Evolutionary conservation across 2,113 vertebrate species (phyloP).

Genomic region (Onychorhynchus coronatus): DNA sequence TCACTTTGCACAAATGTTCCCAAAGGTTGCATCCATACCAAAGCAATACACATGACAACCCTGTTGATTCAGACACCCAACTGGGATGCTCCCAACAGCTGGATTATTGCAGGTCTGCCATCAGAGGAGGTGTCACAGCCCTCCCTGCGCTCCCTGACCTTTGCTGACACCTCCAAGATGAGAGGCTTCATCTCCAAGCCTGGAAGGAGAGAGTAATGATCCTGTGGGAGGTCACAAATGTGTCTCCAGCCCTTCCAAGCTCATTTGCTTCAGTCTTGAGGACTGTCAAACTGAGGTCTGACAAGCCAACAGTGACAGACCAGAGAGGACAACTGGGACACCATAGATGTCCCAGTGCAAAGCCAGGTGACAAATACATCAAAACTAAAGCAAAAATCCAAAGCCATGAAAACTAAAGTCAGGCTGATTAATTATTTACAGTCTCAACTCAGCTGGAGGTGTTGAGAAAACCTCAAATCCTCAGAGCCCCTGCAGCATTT

Average conservation of each 20-base stretch:
- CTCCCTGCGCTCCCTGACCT: not conserved
- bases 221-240: not conserved
- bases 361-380: not conserved
- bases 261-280: not conserved
- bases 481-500: not conserved
- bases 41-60: rapidly evolving
- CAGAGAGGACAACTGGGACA: not conserved
- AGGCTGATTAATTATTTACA: constrained; percentile 4
- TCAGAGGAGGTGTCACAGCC: not conserved
- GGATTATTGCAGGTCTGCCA: not conserved
- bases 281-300: not conserved
- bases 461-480: not conserved
- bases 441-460: not conserved
- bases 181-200: not conserved
- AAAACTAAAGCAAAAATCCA: not conserved
- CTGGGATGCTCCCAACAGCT: not conserved
- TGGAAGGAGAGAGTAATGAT: not conserved
- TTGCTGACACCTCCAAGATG: not conserved
- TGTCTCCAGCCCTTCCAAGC: not conserved
- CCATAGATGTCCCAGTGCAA: not conserved
- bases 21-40: not conserved
- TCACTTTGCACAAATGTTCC: not conserved
- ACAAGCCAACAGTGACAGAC: not conserved
- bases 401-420: not conserved
- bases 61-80: not conserved